Evolutionary conservation across 2,797 vertebrate genomes (phyloP), one percentile per base, ranked within the genome.

Genomic region (Chelon labrosus): DNA sequence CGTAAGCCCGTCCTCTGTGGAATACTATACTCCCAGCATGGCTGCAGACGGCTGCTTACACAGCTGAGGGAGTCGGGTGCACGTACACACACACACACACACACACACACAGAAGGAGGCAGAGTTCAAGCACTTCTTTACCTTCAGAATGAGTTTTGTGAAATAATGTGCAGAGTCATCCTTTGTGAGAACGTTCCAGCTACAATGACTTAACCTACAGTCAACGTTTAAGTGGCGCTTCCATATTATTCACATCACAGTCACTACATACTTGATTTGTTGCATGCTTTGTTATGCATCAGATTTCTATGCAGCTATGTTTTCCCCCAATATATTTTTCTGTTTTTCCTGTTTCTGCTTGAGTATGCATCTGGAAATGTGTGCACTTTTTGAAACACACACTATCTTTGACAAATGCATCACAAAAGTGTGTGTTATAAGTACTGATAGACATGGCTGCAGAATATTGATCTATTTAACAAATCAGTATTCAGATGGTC

Each of bases 1-100:
- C 58, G 31, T 56, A 51, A 47, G 46, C 16, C 20, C 5, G 14
- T 55, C 6, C 49, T 51, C 20, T 55, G 35, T 35, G 41, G 4
- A 57, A 37, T 55, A 14, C 65, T 55, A 47, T 53, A 31, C 27
- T 16, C 38, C 65, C 46, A 63, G 72, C 70, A 59, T 68, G 60
- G 14, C 27, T 61, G 44, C 65, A 74, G 55, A 53, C 49, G 75
- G 44, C 65, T 69, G 76, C 62, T 78, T 61, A 65, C 66, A 77
- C 65, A 80, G 79, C 83, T 79, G 72, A 71, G 56, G 17, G 11
- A 54, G 60, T 65, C 41, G 39, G 54, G 31, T 52, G 22, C 20
- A 56, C 37, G 35, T 39, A 77, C 38, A 56, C 16, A 75, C 12
- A 39, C 13, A 25, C 39, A 62, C 20, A 59, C 37, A 39, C 49